phyloP scores from a whole-genome alignment of 2,797 vertebrate genomes.

The Notolepis coatsorum region DNA sequence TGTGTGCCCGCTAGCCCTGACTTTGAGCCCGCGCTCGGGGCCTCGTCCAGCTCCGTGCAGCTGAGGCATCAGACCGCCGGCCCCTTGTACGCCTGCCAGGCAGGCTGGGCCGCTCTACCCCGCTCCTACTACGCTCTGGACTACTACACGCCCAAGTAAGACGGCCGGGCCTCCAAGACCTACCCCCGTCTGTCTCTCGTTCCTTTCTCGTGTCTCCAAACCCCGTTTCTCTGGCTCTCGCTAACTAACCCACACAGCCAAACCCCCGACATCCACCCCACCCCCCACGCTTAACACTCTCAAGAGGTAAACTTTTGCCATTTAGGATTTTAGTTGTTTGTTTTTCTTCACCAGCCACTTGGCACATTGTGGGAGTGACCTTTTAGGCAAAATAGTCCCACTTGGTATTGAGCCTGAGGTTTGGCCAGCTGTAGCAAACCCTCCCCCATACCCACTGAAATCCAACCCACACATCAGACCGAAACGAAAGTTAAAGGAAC shows the following conservation, averaged over 20 bases:
- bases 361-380: too few relatives aligned
- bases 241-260: conserved; percentile 56
- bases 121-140: conserved; percentile 90
- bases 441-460: too few relatives aligned
- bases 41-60: conserved; percentile 86
- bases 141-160: conserved; percentile 90
- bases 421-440: too few relatives aligned
- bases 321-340: too few relatives aligned
- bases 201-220: conserved; percentile 50
- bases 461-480: too few relatives aligned
- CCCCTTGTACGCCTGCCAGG: conserved; percentile 88
- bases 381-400: too few relatives aligned
- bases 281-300: background rate
- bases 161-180: conserved; percentile 62
- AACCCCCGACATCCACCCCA: conserved; percentile 48
- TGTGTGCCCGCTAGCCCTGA: conserved; percentile 85
- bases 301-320: too few relatives aligned
- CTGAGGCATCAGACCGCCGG: conserved; percentile 89
- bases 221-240: conserved; percentile 49
- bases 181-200: conserved; percentile 51
- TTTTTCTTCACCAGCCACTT: too few relatives aligned
- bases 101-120: conserved; percentile 87
- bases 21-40: conserved; percentile 81
- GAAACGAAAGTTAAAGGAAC: too few relatives aligned
- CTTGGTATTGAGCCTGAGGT: too few relatives aligned